A percentile compares a stretch with the other conserved stretches of the same genome.
These are phyloP conservation scores for Acronicta psi DNA, from an alignment of 2,888 invertebrate genomes.

Conservation along the genomic window DNA sequence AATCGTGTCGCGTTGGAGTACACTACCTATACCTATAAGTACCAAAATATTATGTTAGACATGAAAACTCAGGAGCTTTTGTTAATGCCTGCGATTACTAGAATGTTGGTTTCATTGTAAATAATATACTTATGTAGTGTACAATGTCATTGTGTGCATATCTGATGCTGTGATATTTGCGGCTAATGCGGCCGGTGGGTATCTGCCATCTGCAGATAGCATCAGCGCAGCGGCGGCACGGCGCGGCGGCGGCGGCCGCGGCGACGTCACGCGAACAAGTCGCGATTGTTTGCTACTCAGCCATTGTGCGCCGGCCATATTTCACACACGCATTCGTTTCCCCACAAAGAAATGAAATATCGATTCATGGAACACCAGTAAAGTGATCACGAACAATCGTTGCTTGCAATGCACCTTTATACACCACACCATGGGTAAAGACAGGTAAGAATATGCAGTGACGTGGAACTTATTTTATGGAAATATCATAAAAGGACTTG, in stretches of 20 bases:
- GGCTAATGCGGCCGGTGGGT: slow-evolving; percentile 34
- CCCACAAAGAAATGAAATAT: slow-evolving; percentile 47
- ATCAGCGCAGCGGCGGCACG: slow-evolving; percentile 18
- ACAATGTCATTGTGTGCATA: slow-evolving; percentile 24
- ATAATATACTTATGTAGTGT: neutral
- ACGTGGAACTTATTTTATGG: slow-evolving; percentile 14
- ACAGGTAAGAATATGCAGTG: slow-evolving; percentile 24
- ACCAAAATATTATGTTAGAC: too few relatives aligned
- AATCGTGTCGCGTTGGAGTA: too few relatives aligned
- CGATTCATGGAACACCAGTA: slow-evolving; percentile 40
- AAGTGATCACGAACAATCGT: slow-evolving; percentile 31
- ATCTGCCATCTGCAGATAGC: slow-evolving; percentile 44
- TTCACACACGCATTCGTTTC: slow-evolving; percentile 27
- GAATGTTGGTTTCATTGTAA: neutral
- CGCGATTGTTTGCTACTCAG: slow-evolving; percentile 28
- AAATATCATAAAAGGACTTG: neutral
- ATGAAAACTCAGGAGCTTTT: neutral
- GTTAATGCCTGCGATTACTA: neutral
- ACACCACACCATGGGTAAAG: neutral
- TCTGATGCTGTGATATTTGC: slow-evolving; percentile 38
- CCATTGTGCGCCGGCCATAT: slow-evolving; percentile 38
- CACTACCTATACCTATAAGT: too few relatives aligned
- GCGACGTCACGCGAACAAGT: slow-evolving; percentile 27
- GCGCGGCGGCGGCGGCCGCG: slow-evolving; percentile 9
- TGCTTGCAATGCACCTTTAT: slow-evolving; percentile 27